Evolutionary conservation across 2,797 vertebrate species (phyloP).

Genomic region (Geotrypetes seraphini): DNA sequence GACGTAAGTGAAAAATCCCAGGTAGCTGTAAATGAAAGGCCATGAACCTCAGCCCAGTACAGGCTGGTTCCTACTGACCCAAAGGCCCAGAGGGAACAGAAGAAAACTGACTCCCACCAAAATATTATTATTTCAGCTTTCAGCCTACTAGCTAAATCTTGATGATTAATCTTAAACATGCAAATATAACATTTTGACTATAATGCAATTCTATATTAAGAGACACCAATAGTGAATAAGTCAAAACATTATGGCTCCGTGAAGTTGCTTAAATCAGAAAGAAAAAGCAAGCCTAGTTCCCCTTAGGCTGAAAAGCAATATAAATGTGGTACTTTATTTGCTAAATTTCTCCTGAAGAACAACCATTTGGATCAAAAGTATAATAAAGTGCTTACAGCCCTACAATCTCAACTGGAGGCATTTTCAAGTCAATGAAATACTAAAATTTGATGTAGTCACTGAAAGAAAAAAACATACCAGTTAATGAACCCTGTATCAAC

Average conservation of each 20-base stretch:
- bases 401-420: neutral
- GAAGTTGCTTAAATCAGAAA: slow-evolving; percentile 39
- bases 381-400: slow-evolving; percentile 5
- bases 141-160: neutral
- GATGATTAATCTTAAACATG: neutral
- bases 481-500: neutral
- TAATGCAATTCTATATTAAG: neutral
- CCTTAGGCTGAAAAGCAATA: slow-evolving; percentile 44
- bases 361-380: slow-evolving; percentile 3
- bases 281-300: slow-evolving; percentile 40
- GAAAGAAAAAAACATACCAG: neutral
- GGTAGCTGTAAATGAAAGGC: no score
- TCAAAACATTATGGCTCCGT: slow-evolving; percentile 34
- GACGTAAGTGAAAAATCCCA: no score
- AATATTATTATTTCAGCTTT: no score
- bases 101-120: no score
- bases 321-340: slow-evolving; percentile 27
- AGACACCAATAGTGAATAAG: slow-evolving; percentile 37
- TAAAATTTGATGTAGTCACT: slow-evolving; percentile 1
- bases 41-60: no score
- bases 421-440: slow-evolving; percentile 1
- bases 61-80: neutral
- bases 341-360: neutral
- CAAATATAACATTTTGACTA: slow-evolving; percentile 12
- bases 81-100: neutral